A percentile compares a stretch with the other conserved stretches of the same genome.
These are phyloP conservation scores for Protobothrops flavoviridis DNA, from an alignment of 2,113 vertebrate species.

Conservation along the genomic window DNA sequence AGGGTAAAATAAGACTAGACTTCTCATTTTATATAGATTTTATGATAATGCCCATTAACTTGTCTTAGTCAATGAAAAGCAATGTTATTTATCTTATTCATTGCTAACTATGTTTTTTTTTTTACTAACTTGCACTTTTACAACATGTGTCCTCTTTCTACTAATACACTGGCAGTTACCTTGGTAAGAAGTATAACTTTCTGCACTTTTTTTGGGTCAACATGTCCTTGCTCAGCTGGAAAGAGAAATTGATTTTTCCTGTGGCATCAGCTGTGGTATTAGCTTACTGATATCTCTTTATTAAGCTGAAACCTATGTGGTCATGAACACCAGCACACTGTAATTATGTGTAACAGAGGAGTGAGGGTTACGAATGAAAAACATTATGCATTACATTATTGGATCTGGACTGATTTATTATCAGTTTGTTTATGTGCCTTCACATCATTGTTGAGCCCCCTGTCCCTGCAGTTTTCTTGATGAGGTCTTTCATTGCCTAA, in stretches of 20 bases:
- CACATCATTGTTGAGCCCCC: not conserved
- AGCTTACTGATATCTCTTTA: not conserved
- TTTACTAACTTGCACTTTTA: not conserved
- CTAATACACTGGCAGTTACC: not conserved
- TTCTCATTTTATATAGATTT: not conserved
- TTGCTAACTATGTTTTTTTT: not conserved
- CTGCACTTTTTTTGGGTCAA: not conserved
- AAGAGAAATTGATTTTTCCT: not conserved
- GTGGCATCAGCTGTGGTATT: not conserved
- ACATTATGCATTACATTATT: not conserved
- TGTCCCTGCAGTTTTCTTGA: not conserved
- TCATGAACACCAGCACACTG: not conserved
- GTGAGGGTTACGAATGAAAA: not conserved
- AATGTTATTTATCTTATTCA: not conserved
- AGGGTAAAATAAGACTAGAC: not conserved
- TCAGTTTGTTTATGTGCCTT: not conserved
- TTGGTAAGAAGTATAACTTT: not conserved
- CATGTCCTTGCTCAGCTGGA: not conserved
- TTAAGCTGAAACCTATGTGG: not conserved
- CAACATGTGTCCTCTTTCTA: not conserved
- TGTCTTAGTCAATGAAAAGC: not conserved
- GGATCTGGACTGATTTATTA: not conserved
- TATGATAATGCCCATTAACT: not conserved
- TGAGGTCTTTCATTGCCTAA: not conserved
- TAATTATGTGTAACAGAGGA: not conserved